Evolutionary conservation across 2,888 invertebrate genomes (phyloP).

Genomic region (Eupithecia insigniata): DNA sequence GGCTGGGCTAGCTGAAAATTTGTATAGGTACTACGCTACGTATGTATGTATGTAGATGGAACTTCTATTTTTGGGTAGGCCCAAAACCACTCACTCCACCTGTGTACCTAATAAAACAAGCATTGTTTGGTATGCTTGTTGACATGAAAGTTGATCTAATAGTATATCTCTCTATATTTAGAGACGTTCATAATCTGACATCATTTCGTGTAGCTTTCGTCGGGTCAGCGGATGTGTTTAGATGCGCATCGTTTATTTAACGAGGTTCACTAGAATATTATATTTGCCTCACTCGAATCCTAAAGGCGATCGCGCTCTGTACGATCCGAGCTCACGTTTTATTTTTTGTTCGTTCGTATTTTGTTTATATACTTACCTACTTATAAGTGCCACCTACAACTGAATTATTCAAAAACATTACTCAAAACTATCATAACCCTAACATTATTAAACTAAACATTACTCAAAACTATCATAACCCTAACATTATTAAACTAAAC

Average conservation of each 20-base stretch:
- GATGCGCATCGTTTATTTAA: conserved; percentile 14
- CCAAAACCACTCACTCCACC: neutral
- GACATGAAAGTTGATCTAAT: conserved; percentile 44
- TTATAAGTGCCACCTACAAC: too few relatives aligned
- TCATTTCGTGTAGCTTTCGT: conserved; percentile 24
- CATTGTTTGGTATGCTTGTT: conserved; percentile 2
- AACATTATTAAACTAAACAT: too few relatives aligned
- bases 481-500: too few relatives aligned
- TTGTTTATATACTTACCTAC: too few relatives aligned
- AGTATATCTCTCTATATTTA: conserved; percentile 38
- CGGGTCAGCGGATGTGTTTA: conserved; percentile 21
- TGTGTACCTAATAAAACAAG: neutral
- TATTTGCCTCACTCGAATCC: neutral
- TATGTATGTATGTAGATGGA: too few relatives aligned
- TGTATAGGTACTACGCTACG: neutral
- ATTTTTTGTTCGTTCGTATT: too few relatives aligned
- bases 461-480: too few relatives aligned
- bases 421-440: too few relatives aligned
- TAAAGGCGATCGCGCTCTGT: too few relatives aligned
- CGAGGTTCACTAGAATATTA: conserved; percentile 6
- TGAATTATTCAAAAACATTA: too few relatives aligned
- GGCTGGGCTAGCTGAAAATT: too few relatives aligned
- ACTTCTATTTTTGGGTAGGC: neutral
- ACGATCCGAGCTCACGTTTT: too few relatives aligned
- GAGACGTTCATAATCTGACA: conserved; percentile 33